A percentile compares a stretch with the other conserved stretches of the same genome.
These are phyloP conservation scores for Dipodomys merriami DNA, from an alignment of 2,113 vertebrate species.

Conservation along the genomic window DNA sequence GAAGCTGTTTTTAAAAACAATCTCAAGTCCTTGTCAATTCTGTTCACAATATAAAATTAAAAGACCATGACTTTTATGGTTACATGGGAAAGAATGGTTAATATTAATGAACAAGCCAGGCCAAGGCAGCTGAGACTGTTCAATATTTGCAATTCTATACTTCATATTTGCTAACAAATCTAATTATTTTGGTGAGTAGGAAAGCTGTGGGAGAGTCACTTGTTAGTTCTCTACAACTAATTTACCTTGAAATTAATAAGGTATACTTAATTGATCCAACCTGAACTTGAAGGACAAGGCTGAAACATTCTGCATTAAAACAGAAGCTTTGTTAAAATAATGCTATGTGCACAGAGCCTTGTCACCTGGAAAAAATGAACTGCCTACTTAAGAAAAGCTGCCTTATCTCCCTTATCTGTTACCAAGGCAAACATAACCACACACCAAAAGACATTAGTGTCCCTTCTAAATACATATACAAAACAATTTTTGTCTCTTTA, in stretches of 20 bases:
- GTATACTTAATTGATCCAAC: constrained; percentile 41
- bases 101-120: neutral
- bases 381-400: neutral
- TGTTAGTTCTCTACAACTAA: constrained; percentile 26
- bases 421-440: neutral
- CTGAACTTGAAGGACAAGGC: neutral
- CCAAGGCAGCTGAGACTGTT: neutral
- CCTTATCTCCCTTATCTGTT: neutral
- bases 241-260: constrained; percentile 58
- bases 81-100: neutral
- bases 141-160: constrained; percentile 33
- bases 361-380: constrained; percentile 3
- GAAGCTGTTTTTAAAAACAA: neutral
- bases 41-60: constrained; percentile 36
- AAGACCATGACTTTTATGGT: neutral
- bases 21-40: neutral
- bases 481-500: constrained; percentile 37
- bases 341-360: neutral
- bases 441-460: neutral
- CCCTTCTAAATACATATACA: neutral
- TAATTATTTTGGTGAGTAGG: constrained; percentile 55
- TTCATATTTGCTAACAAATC: constrained; percentile 56
- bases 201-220: neutral
- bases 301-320: constrained; percentile 48
- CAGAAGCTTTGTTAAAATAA: constrained; percentile 46